A percentile compares a stretch with the other conserved stretches of the same genome.
Conservation (phyloP, 2,113 vertebrate genomes). For the Percopsis transmontana region DNA sequence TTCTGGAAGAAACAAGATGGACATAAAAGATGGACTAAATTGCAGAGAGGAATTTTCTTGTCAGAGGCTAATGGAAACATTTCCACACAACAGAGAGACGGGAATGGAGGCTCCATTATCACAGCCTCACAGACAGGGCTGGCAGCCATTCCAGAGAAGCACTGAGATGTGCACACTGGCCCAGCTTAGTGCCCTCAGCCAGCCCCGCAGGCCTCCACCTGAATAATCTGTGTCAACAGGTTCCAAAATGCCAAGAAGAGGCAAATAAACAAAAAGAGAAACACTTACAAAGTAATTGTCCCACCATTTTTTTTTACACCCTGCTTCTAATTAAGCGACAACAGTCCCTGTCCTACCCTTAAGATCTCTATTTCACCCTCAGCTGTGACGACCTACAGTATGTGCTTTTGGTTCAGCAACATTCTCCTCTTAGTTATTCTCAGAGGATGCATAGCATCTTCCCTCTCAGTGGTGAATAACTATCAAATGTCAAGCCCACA, state of each 20-base stretch:
- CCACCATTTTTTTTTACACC: constrained; percentile 54
- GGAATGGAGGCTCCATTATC: constrained; percentile 79
- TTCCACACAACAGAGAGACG: constrained; percentile 77
- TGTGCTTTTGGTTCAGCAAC: constrained; percentile 21
- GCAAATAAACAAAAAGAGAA: constrained; percentile 67
- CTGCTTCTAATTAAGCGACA: constrained; percentile 66
- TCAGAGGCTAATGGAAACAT: constrained; percentile 84
- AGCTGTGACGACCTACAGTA: constrained; percentile 22
- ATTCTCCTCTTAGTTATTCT: constrained; percentile 17
- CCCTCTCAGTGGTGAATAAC: constrained; percentile 4
- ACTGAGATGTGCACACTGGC: constrained; percentile 75
- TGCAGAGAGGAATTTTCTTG: constrained; percentile 80
- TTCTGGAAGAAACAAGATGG: constrained; percentile 83
- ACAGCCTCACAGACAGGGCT: constrained; percentile 79
- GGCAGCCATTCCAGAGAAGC: constrained; percentile 76
- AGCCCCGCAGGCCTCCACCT: constrained; percentile 77
- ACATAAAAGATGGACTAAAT: constrained; percentile 82
- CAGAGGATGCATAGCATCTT: constrained; percentile 7
- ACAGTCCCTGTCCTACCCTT: constrained; percentile 5
- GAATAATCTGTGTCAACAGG: constrained; percentile 84
- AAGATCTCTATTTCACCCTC: constrained; percentile 27
- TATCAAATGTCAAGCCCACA: background rate
- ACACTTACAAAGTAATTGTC: constrained; percentile 74
- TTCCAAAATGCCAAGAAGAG: constrained; percentile 76
- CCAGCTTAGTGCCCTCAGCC: constrained; percentile 73